phyloP scores from a whole-genome alignment of 2,888 invertebrate species.

The Dorcus parallelipipedus region DNA sequence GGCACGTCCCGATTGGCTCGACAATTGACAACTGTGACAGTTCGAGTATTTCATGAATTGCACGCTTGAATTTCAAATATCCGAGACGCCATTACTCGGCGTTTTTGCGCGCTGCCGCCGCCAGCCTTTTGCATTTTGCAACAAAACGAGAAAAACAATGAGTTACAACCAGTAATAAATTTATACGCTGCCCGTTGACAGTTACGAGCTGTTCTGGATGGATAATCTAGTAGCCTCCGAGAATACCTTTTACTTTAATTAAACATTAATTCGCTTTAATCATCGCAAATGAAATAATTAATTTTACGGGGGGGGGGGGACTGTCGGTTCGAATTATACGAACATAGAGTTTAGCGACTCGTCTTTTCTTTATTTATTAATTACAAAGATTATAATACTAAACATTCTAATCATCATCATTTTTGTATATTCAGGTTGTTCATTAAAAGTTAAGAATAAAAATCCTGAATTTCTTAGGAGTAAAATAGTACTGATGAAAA shows the following conservation, averaged over 20 bases:
- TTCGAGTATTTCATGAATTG: constrained; percentile 35
- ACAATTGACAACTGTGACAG: constrained; percentile 35
- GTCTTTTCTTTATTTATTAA: no score
- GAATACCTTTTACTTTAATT: constrained; percentile 1
- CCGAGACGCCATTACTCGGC: constrained; percentile 33
- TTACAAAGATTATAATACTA: no score
- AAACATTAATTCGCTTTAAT: not conserved
- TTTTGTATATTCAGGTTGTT: no score
- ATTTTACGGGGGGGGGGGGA: not conserved
- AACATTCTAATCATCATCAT: no score
- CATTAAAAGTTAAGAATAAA: no score
- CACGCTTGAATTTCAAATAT: constrained; percentile 37
- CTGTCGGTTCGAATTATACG: not conserved
- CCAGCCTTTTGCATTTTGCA: constrained; percentile 3
- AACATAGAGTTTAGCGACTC: no score
- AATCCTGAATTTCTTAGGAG: no score
- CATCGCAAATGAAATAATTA: not conserved
- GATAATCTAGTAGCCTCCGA: constrained; percentile 1
- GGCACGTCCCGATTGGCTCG: constrained; percentile 34
- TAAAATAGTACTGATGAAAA: no score
- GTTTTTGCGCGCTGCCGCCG: constrained; percentile 19
- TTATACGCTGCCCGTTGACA: constrained; percentile 1
- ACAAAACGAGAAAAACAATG: constrained; percentile 3
- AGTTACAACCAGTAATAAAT: constrained; percentile 3
- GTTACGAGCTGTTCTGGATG: constrained; percentile 1